Conservation (phyloP, 2,888 invertebrate species). For the Cantharis flavilabris region DNA sequence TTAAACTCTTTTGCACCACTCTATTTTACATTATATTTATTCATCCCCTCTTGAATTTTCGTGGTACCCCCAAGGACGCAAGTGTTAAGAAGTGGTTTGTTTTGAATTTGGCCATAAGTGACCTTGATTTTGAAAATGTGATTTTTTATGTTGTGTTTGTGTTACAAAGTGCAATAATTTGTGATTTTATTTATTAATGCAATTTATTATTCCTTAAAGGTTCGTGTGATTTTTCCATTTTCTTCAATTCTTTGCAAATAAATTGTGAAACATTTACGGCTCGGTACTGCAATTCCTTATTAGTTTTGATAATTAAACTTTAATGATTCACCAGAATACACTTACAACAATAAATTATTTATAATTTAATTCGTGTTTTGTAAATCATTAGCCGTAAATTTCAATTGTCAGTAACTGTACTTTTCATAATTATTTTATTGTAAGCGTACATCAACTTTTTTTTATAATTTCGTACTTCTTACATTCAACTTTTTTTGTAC, state of each 20-base stretch:
- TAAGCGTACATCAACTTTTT: neutral
- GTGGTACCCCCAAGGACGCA: conserved; percentile 53
- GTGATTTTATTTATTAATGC: neutral
- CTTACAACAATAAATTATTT: neutral
- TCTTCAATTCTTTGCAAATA: neutral
- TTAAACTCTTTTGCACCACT: conserved; percentile 37
- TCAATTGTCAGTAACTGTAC: neutral
- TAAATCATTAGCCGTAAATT: neutral
- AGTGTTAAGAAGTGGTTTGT: conserved; percentile 42
- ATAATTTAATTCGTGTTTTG: neutral
- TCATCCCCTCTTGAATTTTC: conserved; percentile 52
- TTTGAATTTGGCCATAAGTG: conserved; percentile 8
- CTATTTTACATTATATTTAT: conserved; percentile 31
- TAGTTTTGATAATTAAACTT: neutral
- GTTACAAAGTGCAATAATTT: conserved; percentile 3
- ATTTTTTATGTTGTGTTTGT: neutral
- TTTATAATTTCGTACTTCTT: neutral
- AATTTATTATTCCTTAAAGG: neutral
- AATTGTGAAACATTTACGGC: neutral
- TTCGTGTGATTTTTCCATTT: neutral
- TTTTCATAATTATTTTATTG: neutral
- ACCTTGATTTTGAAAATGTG: conserved; percentile 3
- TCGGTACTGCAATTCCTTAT: neutral
- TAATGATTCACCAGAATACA: neutral
- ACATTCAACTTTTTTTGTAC: neutral